Evolutionary conservation across 2,797 vertebrate genomes (phyloP).

Genomic region (Helicolenus hilgendorfi): DNA sequence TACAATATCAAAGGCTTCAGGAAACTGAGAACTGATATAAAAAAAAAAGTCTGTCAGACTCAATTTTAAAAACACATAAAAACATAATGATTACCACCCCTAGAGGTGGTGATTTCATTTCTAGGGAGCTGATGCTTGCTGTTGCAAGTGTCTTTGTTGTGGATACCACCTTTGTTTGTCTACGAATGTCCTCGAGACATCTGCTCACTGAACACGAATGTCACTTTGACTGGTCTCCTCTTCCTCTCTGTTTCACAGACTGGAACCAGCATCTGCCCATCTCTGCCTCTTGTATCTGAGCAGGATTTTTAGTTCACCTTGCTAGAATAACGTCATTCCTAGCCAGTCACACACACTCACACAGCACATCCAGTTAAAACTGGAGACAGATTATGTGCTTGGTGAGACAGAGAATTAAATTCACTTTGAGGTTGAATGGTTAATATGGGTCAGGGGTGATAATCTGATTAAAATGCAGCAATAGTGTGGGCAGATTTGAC

Average conservation of each 20-base stretch:
- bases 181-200: conserved; percentile 24
- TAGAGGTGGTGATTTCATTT: neutral
- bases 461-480: conserved; percentile 76
- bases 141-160: conserved; percentile 23
- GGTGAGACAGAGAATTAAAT: conserved; percentile 58
- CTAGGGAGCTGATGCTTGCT: conserved; percentile 1
- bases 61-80: neutral
- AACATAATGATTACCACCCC: neutral
- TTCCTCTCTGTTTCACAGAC: conserved; percentile 26
- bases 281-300: conserved; percentile 15
- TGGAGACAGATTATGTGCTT: conserved; percentile 56
- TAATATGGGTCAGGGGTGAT: conserved; percentile 70
- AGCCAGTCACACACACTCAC: neutral
- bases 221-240: conserved; percentile 40
- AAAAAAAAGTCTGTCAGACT: neutral
- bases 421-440: conserved; percentile 67
- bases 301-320: conserved; percentile 47
- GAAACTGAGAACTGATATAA: neutral
- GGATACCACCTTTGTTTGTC: conserved; percentile 31
- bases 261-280: conserved; percentile 57
- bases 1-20: neutral
- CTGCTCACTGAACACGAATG: conserved; percentile 24
- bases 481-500: conserved; percentile 28
- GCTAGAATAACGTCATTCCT: conserved; percentile 1
- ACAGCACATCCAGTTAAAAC: conserved; percentile 14